A percentile compares a stretch with the other conserved stretches of the same genome.
Conservation (phyloP, 2,888 invertebrate genomes). For the Pseudococcus viburni region DNA sequence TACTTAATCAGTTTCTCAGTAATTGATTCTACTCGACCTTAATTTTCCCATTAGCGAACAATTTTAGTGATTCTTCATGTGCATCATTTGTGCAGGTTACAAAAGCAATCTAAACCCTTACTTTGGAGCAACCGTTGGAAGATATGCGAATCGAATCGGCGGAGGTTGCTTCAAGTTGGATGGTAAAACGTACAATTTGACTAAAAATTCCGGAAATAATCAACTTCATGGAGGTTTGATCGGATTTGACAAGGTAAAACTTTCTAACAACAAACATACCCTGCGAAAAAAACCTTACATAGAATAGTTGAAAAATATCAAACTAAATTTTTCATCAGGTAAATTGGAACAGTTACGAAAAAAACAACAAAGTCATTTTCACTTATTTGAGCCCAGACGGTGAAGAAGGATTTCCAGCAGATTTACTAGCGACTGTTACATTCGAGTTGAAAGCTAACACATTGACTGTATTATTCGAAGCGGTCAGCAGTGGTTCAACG, state of each 20-base stretch:
- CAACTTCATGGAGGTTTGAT: constrained; percentile 85
- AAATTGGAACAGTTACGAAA: constrained; percentile 73
- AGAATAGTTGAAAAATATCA: background rate
- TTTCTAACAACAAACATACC: background rate
- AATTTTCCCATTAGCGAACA: too few species aligned
- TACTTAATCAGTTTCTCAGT: too few species aligned
- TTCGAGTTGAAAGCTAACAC: constrained; percentile 74
- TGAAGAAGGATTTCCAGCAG: constrained; percentile 78
- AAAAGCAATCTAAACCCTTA: constrained; percentile 75
- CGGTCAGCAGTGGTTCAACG: constrained; percentile 74
- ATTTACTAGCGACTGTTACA: constrained; percentile 73
- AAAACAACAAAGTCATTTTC: constrained; percentile 72
- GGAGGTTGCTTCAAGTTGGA: constrained; percentile 81
- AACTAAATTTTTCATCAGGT: constrained; percentile 70
- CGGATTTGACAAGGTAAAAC: constrained; percentile 83
- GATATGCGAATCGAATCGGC: constrained; percentile 87
- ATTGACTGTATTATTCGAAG: constrained; percentile 74
- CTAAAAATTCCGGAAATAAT: constrained; percentile 79
- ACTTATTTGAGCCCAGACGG: constrained; percentile 74
- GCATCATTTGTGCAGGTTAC: constrained; percentile 5
- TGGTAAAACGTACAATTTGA: constrained; percentile 79
- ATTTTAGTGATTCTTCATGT: too few species aligned
- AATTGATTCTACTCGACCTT: too few species aligned
- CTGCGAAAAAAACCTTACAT: too few species aligned
- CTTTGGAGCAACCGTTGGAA: constrained; percentile 89